Percentiles rank a stretch among this genome's conserved stretches.
Conservation (phyloP, 2,888 invertebrate species). For the Sepiola atlantica region DNA sequence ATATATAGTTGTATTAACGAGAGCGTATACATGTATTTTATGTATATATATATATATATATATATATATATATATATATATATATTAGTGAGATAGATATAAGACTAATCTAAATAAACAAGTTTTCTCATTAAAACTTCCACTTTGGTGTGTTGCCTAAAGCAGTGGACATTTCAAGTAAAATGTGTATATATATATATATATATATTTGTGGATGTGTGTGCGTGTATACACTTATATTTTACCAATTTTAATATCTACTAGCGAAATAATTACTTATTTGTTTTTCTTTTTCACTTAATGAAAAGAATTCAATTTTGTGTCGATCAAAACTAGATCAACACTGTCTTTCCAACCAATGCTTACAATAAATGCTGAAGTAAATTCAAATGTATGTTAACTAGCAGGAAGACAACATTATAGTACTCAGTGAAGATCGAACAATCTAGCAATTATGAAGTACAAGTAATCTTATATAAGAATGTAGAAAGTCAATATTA, state of each 20-base stretch:
- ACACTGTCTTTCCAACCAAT: neutral
- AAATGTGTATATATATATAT: neutral
- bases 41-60: no score
- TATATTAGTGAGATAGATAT: no score
- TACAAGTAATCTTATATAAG: no score
- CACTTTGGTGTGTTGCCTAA: neutral
- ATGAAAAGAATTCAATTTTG: no score
- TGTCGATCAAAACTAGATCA: neutral
- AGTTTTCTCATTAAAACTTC: conserved; percentile 22
- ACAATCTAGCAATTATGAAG: neutral
- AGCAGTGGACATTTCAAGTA: neutral
- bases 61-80: no score
- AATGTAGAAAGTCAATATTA: no score
- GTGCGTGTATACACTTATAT: neutral
- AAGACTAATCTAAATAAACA: neutral
- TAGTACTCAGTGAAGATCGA: neutral
- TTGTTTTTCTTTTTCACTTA: neutral
- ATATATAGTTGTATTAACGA: no score
- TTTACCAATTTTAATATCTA: neutral
- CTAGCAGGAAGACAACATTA: neutral
- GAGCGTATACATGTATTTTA: no score
- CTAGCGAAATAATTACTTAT: neutral
- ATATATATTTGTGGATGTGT: neutral
- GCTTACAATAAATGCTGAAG: neutral
- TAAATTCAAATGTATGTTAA: neutral